These are phyloP conservation scores for Microtus agrestis DNA, from an alignment of 2,797 vertebrate genomes.

Conservation along the genomic window DNA sequence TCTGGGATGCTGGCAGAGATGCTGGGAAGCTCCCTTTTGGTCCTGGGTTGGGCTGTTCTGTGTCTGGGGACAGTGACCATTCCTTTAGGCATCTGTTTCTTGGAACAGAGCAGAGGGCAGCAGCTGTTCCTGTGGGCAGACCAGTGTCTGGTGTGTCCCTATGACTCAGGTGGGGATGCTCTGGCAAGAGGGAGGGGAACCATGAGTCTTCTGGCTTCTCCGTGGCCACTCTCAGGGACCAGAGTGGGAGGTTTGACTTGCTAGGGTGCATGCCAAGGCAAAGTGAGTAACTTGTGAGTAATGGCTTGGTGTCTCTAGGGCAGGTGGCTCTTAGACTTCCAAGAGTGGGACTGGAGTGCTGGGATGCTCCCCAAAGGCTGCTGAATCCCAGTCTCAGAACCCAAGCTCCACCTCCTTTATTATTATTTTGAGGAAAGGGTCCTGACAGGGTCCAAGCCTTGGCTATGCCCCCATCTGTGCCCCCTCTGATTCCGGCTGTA, in stretches of 20 bases:
- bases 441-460: neutral
- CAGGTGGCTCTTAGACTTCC: constrained; percentile 56
- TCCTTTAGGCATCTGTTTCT: constrained; percentile 18
- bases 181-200: neutral
- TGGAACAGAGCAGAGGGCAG: constrained; percentile 41
- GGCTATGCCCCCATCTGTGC: neutral
- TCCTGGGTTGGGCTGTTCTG: neutral
- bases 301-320: constrained; percentile 21
- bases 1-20: constrained; percentile 8
- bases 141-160: constrained; percentile 2
- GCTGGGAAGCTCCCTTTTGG: constrained; percentile 4
- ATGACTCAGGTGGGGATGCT: constrained; percentile 66
- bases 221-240: neutral
- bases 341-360: constrained; percentile 27
- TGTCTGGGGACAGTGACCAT: neutral
- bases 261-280: neutral
- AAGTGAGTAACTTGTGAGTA: constrained; percentile 78
- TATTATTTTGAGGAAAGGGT: neutral
- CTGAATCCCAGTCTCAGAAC: constrained; percentile 59
- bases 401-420: neutral
- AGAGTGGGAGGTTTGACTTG: constrained; percentile 37
- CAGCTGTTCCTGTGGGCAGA: constrained; percentile 54
- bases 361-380: constrained; percentile 49
- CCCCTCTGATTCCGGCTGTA: neutral
- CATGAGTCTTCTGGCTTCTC: neutral